Evolutionary conservation across 1,140 invertebrate species (phyloP).

Genomic region (Hirudo medicinalis): DNA sequence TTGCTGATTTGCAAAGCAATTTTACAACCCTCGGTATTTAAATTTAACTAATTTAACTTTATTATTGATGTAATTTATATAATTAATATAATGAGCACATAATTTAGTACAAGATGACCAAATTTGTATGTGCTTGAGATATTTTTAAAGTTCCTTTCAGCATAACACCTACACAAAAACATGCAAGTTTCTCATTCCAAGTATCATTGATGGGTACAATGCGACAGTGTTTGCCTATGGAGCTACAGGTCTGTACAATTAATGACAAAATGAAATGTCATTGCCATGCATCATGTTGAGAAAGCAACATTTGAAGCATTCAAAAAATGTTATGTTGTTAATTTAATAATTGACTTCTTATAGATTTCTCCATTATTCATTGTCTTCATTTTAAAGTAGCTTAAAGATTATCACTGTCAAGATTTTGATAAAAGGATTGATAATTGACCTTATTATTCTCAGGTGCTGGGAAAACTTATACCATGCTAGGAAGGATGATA

Average conservation of each 20-base stretch:
- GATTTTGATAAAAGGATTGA: neutral
- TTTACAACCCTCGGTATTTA: too few species aligned
- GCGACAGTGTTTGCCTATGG: constrained; percentile 92
- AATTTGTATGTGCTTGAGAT: neutral
- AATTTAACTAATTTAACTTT: too few species aligned
- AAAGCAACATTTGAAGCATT: too few species aligned
- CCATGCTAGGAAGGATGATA: constrained; percentile 78
- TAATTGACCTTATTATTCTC: constrained; percentile 29
- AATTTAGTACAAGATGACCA: neutral
- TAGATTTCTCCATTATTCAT: neutral
- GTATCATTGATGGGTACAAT: constrained; percentile 50
- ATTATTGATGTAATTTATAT: too few species aligned
- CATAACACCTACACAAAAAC: constrained; percentile 68
- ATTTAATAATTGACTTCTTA: too few species aligned
- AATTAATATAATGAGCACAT: too few species aligned
- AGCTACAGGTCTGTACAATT: constrained; percentile 51
- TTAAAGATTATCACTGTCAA: neutral
- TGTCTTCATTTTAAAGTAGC: neutral
- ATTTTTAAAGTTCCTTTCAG: constrained; percentile 40
- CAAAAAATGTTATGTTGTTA: too few species aligned
- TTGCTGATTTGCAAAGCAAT: too few species aligned
- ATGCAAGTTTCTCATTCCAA: constrained; percentile 49
- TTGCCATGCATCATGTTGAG: too few species aligned
- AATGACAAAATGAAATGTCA: too few species aligned
- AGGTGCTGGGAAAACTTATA: constrained; percentile 88